phyloP scores from a whole-genome alignment of 2,113 vertebrate genomes.

The Megalops atlanticus region DNA sequence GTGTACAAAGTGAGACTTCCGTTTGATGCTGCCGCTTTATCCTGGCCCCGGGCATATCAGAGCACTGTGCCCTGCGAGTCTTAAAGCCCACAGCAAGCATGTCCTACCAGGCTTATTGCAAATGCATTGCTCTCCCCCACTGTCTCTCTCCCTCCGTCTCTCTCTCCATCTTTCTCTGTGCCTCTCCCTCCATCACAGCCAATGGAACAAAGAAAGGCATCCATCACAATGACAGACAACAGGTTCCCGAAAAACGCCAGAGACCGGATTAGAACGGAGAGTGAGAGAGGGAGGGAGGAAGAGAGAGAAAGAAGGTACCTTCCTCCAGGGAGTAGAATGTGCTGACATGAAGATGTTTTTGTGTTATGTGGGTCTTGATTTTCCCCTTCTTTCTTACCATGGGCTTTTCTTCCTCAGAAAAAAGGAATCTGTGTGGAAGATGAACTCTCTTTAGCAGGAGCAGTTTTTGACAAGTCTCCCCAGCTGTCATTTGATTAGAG shows the following conservation, averaged over 20 bases:
- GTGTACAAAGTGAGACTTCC: conserved; percentile 18
- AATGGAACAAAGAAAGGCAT: conserved; percentile 18
- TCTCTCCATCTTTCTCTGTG: not conserved
- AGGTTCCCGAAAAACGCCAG: not conserved
- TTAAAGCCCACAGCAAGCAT: conserved; percentile 20
- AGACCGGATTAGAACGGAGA: not conserved
- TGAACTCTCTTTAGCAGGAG: conserved; percentile 9
- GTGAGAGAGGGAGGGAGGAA: not conserved
- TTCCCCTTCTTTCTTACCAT: not conserved
- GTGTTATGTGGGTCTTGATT: not conserved
- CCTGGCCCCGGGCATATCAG: conserved; percentile 16
- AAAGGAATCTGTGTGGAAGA: not conserved
- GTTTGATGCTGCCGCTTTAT: conserved; percentile 21
- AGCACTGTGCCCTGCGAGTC: conserved; percentile 14
- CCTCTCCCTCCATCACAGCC: not conserved
- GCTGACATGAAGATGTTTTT: conserved; percentile 27
- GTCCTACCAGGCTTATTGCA: conserved; percentile 3
- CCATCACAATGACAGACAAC: conserved; percentile 28
- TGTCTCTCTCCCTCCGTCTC: not conserved
- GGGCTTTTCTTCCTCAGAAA: not conserved
- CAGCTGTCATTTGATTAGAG: conserved; percentile 16
- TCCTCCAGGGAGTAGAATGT: conserved; percentile 23
- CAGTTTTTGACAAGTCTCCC: conserved; percentile 13
- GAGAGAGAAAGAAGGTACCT: conserved; percentile 19
- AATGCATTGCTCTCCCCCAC: not conserved